Conservation (phyloP, 2,797 vertebrate genomes). For the Aphelocoma californica region DNA sequence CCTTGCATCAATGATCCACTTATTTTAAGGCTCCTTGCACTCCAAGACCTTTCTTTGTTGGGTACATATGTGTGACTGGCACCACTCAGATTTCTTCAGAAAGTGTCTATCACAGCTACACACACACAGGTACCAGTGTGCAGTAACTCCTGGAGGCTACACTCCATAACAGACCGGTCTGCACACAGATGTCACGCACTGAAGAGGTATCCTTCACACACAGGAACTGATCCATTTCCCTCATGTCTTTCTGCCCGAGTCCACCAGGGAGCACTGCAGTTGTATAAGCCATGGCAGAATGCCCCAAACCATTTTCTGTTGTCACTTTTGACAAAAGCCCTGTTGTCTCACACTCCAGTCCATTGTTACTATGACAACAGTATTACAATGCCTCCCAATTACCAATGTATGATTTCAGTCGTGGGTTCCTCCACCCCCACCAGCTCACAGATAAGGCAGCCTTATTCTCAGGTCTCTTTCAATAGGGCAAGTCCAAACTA, state of each 20-base stretch:
- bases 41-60: background rate
- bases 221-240: fast-evolving
- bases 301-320: background rate
- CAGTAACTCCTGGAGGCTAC: background rate
- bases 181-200: background rate
- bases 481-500: background rate
- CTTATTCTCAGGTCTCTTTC: background rate
- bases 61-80: background rate
- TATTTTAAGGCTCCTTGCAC: background rate
- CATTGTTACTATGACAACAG: background rate
- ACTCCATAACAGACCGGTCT: background rate
- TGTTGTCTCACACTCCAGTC: background rate
- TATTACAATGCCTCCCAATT: background rate
- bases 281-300: background rate
- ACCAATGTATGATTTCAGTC: background rate
- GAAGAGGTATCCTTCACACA: background rate
- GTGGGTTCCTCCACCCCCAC: background rate
- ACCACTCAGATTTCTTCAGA: background rate
- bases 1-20: background rate
- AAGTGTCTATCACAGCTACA: background rate
- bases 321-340: background rate
- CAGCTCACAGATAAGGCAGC: background rate
- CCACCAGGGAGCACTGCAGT: background rate
- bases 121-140: background rate
- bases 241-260: background rate